Conservation (phyloP, 2,888 invertebrate species). For the Chorisops tibialis region DNA sequence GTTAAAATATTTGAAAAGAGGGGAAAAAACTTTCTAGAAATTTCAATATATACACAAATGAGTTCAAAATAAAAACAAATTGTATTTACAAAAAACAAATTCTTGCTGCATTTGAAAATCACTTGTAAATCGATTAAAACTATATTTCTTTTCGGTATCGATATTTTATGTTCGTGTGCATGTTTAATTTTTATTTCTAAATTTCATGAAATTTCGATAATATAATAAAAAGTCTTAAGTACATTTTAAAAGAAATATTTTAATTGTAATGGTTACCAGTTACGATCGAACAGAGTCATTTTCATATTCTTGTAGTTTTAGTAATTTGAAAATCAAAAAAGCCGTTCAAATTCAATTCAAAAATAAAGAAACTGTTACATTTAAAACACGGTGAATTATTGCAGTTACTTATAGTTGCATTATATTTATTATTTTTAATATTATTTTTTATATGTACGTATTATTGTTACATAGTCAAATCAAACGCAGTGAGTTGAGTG, state of each 20-base stretch:
- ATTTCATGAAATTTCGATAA: conserved; percentile 25
- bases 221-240: background rate
- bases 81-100: conserved; percentile 22
- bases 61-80: conserved; percentile 12
- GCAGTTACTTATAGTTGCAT: conserved; percentile 1
- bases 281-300: background rate
- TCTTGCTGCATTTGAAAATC: conserved; percentile 17
- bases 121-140: too few species aligned
- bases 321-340: background rate
- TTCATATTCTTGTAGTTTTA: background rate
- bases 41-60: conserved; percentile 18
- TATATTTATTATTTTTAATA: background rate
- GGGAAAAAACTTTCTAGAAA: background rate
- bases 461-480: background rate
- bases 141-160: conserved; percentile 9
- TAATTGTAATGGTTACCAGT: background rate
- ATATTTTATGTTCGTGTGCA: conserved; percentile 19
- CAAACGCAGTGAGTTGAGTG: conserved; percentile 6
- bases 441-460: background rate
- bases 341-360: background rate
- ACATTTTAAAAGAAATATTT: background rate
- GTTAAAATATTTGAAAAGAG: too few species aligned
- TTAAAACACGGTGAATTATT: background rate
- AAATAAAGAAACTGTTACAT: background rate
- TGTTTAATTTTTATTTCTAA: background rate